A percentile compares a stretch with the other conserved stretches of the same genome.
Conservation (phyloP, 2,888 invertebrate genomes). For the Macrosoma leucophasiata region DNA sequence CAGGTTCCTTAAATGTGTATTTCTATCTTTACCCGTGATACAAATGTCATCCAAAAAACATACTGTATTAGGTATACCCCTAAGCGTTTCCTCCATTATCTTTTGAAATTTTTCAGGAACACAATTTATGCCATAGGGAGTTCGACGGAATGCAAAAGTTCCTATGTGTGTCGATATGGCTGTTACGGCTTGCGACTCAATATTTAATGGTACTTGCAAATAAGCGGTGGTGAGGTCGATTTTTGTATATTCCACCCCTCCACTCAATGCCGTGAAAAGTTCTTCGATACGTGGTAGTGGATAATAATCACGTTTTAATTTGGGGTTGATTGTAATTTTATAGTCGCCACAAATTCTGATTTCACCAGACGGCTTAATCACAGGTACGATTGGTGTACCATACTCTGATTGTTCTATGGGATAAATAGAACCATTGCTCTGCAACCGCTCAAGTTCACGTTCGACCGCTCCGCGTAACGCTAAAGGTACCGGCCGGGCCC, state of each 20-base stretch:
- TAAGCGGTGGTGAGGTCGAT: slow-evolving; percentile 27
- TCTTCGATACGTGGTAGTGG: slow-evolving; percentile 26
- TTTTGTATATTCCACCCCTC: slow-evolving; percentile 27
- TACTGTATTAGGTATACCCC: slow-evolving; percentile 12
- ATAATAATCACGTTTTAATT: slow-evolving; percentile 21
- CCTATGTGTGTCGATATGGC: slow-evolving; percentile 25
- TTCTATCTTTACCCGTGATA: slow-evolving; percentile 14
- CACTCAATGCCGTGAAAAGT: slow-evolving; percentile 26
- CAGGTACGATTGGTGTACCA: slow-evolving; percentile 20
- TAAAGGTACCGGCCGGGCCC: slow-evolving; percentile 16
- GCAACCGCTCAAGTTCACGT: slow-evolving; percentile 13
- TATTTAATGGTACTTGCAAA: slow-evolving; percentile 21
- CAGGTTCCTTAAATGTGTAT: slow-evolving; percentile 12
- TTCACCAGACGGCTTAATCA: slow-evolving; percentile 14
- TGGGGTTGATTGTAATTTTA: slow-evolving; percentile 25
- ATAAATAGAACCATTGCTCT: slow-evolving; percentile 16
- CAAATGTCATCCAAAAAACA: slow-evolving; percentile 25
- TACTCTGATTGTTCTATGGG: slow-evolving; percentile 18
- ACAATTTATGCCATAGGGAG: slow-evolving; percentile 23
- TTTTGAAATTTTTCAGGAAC: slow-evolving; percentile 27
- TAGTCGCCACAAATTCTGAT: slow-evolving; percentile 24
- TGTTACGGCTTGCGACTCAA: slow-evolving; percentile 21
- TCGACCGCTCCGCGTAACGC: slow-evolving; percentile 16
- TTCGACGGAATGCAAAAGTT: slow-evolving; percentile 24
- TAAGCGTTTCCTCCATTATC: slow-evolving; percentile 20